phyloP scores from a whole-genome alignment of 2,888 invertebrate genomes.

The Netelia inedita region DNA sequence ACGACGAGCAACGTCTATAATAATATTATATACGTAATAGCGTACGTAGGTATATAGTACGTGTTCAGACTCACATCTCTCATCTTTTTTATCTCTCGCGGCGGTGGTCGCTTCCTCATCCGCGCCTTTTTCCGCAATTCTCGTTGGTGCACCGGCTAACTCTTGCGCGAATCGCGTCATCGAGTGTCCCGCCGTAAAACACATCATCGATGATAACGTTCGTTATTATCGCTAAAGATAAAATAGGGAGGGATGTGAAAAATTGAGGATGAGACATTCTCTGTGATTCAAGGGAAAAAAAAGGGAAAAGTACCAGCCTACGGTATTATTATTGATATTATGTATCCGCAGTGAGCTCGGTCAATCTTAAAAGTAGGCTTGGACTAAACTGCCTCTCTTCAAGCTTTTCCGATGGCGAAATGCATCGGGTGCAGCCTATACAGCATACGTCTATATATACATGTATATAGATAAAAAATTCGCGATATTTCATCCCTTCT shows the following conservation, averaged over 20 bases:
- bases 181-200: conserved; percentile 40
- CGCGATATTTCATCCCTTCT: conserved; percentile 31
- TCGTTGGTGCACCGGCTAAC: conserved; percentile 40
- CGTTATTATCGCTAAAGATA: too few species aligned
- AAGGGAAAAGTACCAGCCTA: too few species aligned
- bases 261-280: too few species aligned
- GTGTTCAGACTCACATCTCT: conserved; percentile 56
- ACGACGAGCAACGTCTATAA: conserved; percentile 37
- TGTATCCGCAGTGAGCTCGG: conserved; percentile 38
- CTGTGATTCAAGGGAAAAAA: too few species aligned
- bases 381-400: conserved; percentile 8
- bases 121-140: conserved; percentile 52
- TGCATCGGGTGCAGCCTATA: conserved; percentile 43
- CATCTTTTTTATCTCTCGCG: conserved; percentile 68
- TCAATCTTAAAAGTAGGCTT: conserved; percentile 79
- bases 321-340: conserved; percentile 25
- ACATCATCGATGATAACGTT: too few species aligned
- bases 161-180: conserved; percentile 35
- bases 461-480: conserved; percentile 10
- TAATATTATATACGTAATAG: conserved; percentile 1
- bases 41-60: background rate
- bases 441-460: background rate
- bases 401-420: conserved; percentile 53
- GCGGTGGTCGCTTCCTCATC: conserved; percentile 61
- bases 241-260: too few species aligned